A percentile compares a stretch with the other conserved stretches of the same genome.
Conservation (phyloP, 2,113 vertebrate genomes). For the Odocoileus hemionus region DNA sequence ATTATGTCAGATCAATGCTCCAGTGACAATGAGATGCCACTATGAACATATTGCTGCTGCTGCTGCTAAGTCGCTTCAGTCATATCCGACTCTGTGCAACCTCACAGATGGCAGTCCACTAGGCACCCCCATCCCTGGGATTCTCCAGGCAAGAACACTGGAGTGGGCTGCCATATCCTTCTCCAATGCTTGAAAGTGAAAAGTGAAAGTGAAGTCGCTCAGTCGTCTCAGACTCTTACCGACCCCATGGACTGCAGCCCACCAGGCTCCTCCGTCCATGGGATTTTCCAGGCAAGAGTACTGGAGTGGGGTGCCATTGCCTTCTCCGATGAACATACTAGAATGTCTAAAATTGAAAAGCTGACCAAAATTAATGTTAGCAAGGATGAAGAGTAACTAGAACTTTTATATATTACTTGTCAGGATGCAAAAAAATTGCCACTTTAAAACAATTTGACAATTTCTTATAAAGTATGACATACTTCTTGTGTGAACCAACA, state of each 20-base stretch:
- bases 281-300: neutral
- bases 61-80: neutral
- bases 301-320: neutral
- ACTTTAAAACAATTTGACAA: neutral
- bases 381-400: neutral
- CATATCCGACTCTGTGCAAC: accelerated
- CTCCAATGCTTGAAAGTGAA: neutral
- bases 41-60: neutral
- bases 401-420: neutral
- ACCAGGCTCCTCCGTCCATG: neutral
- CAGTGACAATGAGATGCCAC: neutral
- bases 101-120: accelerated
- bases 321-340: accelerated
- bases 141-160: neutral
- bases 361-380: neutral
- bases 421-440: neutral
- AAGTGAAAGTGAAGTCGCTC: neutral
- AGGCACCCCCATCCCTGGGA: neutral
- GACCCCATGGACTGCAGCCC: neutral
- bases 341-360: slow-evolving; percentile 21
- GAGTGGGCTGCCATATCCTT: neutral
- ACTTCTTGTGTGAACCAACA: neutral
- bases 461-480: neutral
- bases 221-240: accelerated
- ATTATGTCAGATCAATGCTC: neutral